phyloP scores from a whole-genome alignment of 2,888 invertebrate species.

The Harpalus rubripes region DNA sequence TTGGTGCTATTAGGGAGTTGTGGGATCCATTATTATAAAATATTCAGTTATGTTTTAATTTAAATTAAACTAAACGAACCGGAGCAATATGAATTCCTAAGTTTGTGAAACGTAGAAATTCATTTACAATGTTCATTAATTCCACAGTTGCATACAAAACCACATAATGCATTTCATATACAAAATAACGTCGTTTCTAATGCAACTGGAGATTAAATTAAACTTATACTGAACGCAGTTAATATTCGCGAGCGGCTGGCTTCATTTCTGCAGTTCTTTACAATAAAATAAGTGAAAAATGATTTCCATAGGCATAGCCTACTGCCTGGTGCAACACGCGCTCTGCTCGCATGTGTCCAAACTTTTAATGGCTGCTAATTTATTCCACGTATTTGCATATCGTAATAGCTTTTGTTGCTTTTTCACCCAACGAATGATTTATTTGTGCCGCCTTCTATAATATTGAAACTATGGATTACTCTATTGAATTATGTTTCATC shows the following conservation, averaged over 20 bases:
- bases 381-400: slow-evolving; percentile 54
- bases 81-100: background rate
- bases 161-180: background rate
- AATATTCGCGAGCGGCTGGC: slow-evolving; percentile 28
- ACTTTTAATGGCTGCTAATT: slow-evolving; percentile 58
- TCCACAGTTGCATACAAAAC: background rate
- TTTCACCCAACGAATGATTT: slow-evolving; percentile 41
- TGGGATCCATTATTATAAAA: background rate
- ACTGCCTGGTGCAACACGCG: slow-evolving; percentile 33
- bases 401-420: slow-evolving; percentile 60
- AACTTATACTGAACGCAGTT: slow-evolving; percentile 31
- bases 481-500: background rate
- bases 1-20: background rate
- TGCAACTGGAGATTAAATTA: slow-evolving; percentile 40
- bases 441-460: slow-evolving; percentile 21
- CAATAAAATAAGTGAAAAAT: slow-evolving; percentile 36
- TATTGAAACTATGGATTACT: slow-evolving; percentile 22
- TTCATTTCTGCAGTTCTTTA: slow-evolving; percentile 34
- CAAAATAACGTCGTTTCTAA: slow-evolving; percentile 22
- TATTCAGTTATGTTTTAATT: background rate
- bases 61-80: background rate
- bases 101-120: slow-evolving; percentile 2
- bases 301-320: slow-evolving; percentile 26
- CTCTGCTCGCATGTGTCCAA: slow-evolving; percentile 36
- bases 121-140: slow-evolving; percentile 31